phyloP scores from a whole-genome alignment of 2,888 invertebrate species.

The Brachynemurus nebulosus region DNA sequence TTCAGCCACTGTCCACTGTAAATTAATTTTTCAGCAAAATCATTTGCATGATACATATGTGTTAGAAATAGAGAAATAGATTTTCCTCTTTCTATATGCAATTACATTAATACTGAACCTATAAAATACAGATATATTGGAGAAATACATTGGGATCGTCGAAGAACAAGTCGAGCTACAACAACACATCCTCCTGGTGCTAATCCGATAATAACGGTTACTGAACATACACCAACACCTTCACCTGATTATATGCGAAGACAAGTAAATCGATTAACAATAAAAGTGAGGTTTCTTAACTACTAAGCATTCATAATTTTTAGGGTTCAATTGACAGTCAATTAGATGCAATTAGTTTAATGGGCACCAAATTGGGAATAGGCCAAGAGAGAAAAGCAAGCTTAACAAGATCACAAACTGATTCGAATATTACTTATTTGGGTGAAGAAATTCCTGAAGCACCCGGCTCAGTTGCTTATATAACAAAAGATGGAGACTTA shows the following conservation, averaged over 20 bases:
- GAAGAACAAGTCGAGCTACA: conserved; percentile 38
- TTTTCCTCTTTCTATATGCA: too few species aligned
- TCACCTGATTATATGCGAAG: conserved; percentile 75
- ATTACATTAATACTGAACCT: too few species aligned
- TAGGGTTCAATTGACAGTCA: conserved; percentile 79
- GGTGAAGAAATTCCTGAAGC: conserved; percentile 80
- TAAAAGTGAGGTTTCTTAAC: neutral
- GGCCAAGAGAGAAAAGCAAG: conserved; percentile 55
- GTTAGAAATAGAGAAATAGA: too few species aligned
- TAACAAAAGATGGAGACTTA: conserved; percentile 89
- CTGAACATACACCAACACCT: conserved; percentile 87
- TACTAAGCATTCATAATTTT: neutral
- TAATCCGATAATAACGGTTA: conserved; percentile 93
- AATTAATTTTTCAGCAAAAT: too few species aligned
- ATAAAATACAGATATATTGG: conserved; percentile 65
- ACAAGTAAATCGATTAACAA: conserved; percentile 40
- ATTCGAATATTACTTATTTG: conserved; percentile 80
- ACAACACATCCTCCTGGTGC: conserved; percentile 44
- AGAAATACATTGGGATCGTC: conserved; percentile 49
- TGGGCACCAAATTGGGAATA: conserved; percentile 42
- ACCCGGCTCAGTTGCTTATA: conserved; percentile 78
- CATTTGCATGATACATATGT: too few species aligned
- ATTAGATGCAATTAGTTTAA: conserved; percentile 52
- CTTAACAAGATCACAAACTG: conserved; percentile 75
- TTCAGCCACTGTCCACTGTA: too few species aligned